phyloP scores from a whole-genome alignment of 1,140 invertebrate species.

The Tetragonula clypearis region DNA sequence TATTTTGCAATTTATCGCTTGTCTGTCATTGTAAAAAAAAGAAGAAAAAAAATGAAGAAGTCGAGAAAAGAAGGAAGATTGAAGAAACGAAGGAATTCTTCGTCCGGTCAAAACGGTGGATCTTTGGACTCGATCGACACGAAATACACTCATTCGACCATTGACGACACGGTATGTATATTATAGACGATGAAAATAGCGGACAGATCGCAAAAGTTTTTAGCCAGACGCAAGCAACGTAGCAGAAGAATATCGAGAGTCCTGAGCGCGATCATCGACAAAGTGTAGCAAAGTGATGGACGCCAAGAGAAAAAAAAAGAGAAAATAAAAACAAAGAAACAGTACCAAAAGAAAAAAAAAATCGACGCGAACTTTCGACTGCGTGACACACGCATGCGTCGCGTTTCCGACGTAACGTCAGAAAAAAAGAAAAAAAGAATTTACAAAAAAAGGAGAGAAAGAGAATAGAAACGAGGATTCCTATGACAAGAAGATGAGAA shows the following conservation, averaged over 20 bases:
- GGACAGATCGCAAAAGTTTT: constrained; percentile 18
- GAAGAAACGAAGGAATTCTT: background rate
- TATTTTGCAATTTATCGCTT: background rate
- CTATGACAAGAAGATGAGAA: constrained; percentile 10
- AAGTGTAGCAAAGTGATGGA: constrained; percentile 10
- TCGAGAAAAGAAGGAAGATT: background rate
- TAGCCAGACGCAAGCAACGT: constrained; percentile 1
- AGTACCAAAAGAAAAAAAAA: background rate
- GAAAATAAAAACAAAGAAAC: no score
- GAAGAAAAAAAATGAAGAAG: background rate
- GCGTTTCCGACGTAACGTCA: background rate
- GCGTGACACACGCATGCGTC: background rate
- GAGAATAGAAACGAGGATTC: constrained; percentile 16
- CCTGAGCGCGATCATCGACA: background rate
- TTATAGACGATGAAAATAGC: constrained; percentile 28
- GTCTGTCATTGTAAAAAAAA: background rate
- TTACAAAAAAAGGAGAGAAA: no score
- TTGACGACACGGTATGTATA: constrained; percentile 35
- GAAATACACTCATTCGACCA: constrained; percentile 35
- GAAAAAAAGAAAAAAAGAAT: background rate
- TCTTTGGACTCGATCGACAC: constrained; percentile 40
- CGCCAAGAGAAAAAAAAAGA: background rate
- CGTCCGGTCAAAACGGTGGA: background rate
- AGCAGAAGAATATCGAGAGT: background rate
- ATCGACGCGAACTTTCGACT: background rate